Base-by-base conservation (phyloP, 2,888 invertebrate species). In the Tetheella fluctuosa region DNA sequence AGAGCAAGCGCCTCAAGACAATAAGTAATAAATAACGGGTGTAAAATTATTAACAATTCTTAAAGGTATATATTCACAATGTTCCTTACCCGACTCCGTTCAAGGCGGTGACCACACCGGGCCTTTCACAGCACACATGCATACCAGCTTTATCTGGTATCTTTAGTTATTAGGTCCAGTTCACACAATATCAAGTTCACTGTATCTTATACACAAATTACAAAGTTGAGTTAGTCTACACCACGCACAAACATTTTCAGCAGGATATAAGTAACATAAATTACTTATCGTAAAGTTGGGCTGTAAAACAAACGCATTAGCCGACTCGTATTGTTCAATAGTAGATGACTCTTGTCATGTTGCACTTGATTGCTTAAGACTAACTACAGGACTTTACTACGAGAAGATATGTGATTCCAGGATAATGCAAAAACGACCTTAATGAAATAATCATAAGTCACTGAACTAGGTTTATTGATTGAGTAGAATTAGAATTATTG, bases 111-210 rank as follows among this genome's bases (percentile, higher is more conserved):
- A 91, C 91, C 80, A 90, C 75, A 65, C 89, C 87, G 63, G 92
- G 91, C 77, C 92, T 80, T 81, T 92, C 92, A 90, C 91, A 93
- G 80, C 92, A 92, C 91, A 92, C 84, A 89, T 92, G 92, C 92
- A 93, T 93, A 82, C 86, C 91, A 89, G 85, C 86, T 76, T 80
- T 75, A 79, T 73, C 83, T 73, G 75, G 20, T 34, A 30, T 20
- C 23, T 23, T 55, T 34, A 13, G 73, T 76, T 76, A 79, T 80
- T 66, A 78, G 78, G 70, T 69, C 71, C 61, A 61, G 55, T 62
- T 58, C 63, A 65, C 65, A 73, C 64, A 64, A 61, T 64, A 71
- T 68, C 73, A 74, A 68, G 62, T 67, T 63, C 60, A 68, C 70
- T 61, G 73, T 65, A 63, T 69, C 64, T 70, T 63, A 71, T 73